phyloP scores from a whole-genome alignment of 2,888 invertebrate species.

The Molanna angustata region DNA sequence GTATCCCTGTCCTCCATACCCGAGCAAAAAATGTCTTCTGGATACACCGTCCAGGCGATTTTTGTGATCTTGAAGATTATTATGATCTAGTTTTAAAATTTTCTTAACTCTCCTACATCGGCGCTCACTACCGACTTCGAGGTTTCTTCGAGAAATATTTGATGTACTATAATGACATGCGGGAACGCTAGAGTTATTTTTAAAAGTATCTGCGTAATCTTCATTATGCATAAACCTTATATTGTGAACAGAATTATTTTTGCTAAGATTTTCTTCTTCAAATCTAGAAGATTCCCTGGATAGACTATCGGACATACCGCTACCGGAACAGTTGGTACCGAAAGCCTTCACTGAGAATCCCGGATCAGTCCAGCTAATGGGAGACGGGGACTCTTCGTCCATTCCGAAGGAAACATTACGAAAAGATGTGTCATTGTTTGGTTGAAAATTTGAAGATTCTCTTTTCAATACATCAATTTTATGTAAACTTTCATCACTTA shows the following conservation, averaged over 20 bases:
- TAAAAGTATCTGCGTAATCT: conserved; percentile 12
- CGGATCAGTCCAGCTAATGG: conserved; percentile 13
- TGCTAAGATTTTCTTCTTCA: conserved; percentile 8
- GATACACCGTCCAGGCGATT: conserved; percentile 20
- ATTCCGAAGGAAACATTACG: neutral
- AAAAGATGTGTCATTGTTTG: neutral
- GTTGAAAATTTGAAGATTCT: neutral
- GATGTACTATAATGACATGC: conserved; percentile 11
- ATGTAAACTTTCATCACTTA: conserved; percentile 47
- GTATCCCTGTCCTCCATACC: conserved; percentile 25
- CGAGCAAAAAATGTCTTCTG: conserved; percentile 22
- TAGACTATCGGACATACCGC: neutral
- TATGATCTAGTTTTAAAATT: conserved; percentile 33
- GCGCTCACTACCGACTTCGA: conserved; percentile 38
- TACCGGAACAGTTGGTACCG: no score
- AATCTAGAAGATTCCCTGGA: conserved; percentile 5
- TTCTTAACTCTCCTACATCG: conserved; percentile 35
- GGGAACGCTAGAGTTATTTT: neutral
- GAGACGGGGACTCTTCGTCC: conserved; percentile 1
- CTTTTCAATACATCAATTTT: conserved; percentile 31
- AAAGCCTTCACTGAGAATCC: conserved; percentile 13
- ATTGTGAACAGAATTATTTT: conserved; percentile 16
- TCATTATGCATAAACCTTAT: conserved; percentile 23
- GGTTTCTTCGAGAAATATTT: conserved; percentile 11
- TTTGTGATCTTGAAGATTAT: conserved; percentile 20